A percentile compares a stretch with the other conserved stretches of the same genome.
phyloP scores from a whole-genome alignment of 2,888 invertebrate genomes.

The Ennomos erosarius region DNA sequence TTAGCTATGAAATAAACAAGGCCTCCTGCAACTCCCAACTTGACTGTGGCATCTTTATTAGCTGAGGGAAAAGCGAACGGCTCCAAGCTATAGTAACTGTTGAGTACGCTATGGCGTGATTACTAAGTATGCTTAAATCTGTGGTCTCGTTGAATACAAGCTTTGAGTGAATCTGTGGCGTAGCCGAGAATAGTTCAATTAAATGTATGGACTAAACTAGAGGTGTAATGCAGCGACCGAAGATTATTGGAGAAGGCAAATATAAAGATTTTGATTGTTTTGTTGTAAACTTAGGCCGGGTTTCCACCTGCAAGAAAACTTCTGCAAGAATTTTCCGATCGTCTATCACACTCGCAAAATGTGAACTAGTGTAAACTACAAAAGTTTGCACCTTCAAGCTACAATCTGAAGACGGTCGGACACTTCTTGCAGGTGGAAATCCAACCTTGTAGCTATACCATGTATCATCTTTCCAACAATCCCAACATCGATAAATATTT shows the following conservation, averaged over 20 bases:
- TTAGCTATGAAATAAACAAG: constrained; percentile 10
- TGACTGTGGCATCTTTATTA: not conserved
- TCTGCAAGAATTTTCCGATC: too few relatives aligned
- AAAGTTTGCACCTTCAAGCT: too few relatives aligned
- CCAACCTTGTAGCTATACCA: too few relatives aligned
- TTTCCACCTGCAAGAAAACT: too few relatives aligned
- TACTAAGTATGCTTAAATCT: not conserved
- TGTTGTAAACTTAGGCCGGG: too few relatives aligned
- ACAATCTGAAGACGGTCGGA: too few relatives aligned
- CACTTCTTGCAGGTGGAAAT: too few relatives aligned
- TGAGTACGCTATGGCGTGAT: not conserved
- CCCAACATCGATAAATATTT: too few relatives aligned
- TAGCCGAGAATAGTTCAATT: constrained; percentile 18
- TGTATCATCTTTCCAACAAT: too few relatives aligned
- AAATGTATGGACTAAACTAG: constrained; percentile 11
- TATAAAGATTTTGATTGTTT: not conserved
- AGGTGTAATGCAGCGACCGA: not conserved
- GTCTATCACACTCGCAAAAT: too few relatives aligned
- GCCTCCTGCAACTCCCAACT: not conserved
- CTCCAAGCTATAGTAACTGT: not conserved
- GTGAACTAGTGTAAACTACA: too few relatives aligned
- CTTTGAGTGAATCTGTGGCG: not conserved
- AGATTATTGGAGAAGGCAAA: constrained; percentile 4
- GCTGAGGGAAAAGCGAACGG: too few relatives aligned
- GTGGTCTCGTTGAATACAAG: not conserved